Conservation (phyloP, 92 coral and sea anemone species). For the Virgularia gustaviana region DNA sequence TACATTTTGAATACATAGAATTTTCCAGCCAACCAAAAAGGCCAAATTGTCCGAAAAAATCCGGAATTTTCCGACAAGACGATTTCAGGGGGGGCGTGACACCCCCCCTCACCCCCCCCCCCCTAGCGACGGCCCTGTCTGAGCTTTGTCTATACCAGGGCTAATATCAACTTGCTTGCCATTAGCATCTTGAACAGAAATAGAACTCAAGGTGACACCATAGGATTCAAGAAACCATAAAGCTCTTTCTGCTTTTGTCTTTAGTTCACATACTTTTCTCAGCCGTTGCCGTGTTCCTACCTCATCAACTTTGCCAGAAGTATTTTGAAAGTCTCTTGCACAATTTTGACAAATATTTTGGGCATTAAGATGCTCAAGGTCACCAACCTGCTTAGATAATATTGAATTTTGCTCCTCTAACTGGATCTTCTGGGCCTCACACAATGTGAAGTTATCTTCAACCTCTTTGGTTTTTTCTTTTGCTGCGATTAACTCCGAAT, state of each 20-base stretch:
- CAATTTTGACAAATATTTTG: background rate
- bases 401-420: background rate
- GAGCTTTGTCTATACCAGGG: background rate
- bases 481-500: background rate
- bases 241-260: slow-evolving; percentile 2
- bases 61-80: too few relatives aligned
- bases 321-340: background rate
- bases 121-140: background rate
- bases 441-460: background rate
- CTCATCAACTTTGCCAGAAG: background rate
- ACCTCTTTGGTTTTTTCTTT: background rate
- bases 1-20: too few relatives aligned
- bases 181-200: background rate
- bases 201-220: background rate
- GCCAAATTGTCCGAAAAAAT: too few relatives aligned
- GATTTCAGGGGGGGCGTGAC: too few relatives aligned
- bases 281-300: background rate
- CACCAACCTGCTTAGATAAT: background rate
- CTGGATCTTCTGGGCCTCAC: background rate
- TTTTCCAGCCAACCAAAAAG: too few relatives aligned
- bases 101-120: too few relatives aligned
- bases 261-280: background rate
- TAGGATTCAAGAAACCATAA: background rate
- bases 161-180: background rate
- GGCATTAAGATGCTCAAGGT: background rate